A percentile compares a stretch with the other conserved stretches of the same genome.
phyloP scores from a whole-genome alignment of 2,888 invertebrate species.

The Dryobotodes eremita region DNA sequence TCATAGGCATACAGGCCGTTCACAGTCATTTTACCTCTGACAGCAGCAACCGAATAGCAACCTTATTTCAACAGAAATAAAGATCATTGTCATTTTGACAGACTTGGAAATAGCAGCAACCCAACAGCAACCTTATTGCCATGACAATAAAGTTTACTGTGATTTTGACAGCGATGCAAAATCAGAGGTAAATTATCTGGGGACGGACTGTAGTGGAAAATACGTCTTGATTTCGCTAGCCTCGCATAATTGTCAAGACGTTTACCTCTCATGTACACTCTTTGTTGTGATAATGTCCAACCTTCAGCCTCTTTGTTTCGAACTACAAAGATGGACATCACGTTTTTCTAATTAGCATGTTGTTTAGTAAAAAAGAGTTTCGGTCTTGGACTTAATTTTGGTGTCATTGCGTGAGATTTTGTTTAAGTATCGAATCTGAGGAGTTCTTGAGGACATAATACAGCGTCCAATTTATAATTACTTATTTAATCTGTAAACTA shows the following conservation, averaged over 20 bases:
- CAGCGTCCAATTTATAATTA: background rate
- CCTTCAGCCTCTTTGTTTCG: constrained; percentile 40
- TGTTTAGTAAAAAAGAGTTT: constrained; percentile 13
- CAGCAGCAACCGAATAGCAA: too few species aligned
- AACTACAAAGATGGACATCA: constrained; percentile 38
- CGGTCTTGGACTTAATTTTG: constrained; percentile 3
- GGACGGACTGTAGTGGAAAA: background rate
- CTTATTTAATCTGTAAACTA: background rate
- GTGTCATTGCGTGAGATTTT: background rate
- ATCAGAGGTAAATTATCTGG: too few species aligned
- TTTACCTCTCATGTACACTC: background rate
- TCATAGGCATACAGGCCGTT: background rate
- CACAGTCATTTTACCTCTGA: too few species aligned
- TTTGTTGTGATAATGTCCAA: constrained; percentile 59
- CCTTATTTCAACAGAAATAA: too few species aligned
- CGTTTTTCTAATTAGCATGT: constrained; percentile 34
- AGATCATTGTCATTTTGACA: too few species aligned
- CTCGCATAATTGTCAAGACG: constrained; percentile 6
- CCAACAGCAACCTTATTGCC: too few species aligned
- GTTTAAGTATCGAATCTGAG: background rate
- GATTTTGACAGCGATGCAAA: too few species aligned
- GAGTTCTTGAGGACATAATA: background rate
- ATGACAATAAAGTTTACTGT: too few species aligned
- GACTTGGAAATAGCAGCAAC: too few species aligned
- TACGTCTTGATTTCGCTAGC: constrained; percentile 23